These are phyloP conservation scores for Mesoligia furuncula DNA, from an alignment of 2,888 invertebrate genomes.

Conservation along the genomic window DNA sequence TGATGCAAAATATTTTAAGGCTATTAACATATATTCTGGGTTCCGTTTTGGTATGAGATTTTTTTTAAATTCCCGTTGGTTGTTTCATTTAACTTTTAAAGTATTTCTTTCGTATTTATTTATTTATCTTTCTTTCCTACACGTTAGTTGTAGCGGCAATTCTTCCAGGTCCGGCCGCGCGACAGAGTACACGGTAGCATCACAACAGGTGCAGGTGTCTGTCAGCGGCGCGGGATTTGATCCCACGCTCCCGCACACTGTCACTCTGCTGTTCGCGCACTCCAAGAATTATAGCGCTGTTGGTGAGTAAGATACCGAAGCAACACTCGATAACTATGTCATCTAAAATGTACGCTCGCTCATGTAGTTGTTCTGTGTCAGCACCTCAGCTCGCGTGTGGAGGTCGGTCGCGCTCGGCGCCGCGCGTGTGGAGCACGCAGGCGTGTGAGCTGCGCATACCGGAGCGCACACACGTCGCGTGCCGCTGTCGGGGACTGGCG, in stretches of 20 bases:
- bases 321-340: too few species aligned
- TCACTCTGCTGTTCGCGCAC: constrained; percentile 82
- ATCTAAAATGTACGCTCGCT: neutral
- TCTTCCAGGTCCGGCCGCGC: constrained; percentile 91
- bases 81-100: too few species aligned
- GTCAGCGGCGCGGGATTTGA: constrained; percentile 78
- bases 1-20: too few species aligned
- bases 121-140: constrained; percentile 39
- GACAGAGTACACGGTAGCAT: constrained; percentile 92
- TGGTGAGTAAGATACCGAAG: constrained; percentile 72
- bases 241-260: constrained; percentile 79
- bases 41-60: too few species aligned
- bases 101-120: too few species aligned
- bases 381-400: constrained; percentile 84
- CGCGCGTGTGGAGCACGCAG: constrained; percentile 84
- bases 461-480: constrained; percentile 80
- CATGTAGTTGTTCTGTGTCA: constrained; percentile 50
- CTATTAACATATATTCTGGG: too few species aligned
- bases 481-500: constrained; percentile 83
- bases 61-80: too few species aligned
- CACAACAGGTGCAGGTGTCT: constrained; percentile 87
- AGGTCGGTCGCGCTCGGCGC: constrained; percentile 84
- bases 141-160: constrained; percentile 73
- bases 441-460: constrained; percentile 84
- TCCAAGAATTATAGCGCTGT: constrained; percentile 83